Percentiles rank a stretch among this genome's conserved stretches.
These are phyloP conservation scores for Sebastes melanostomus DNA, from an alignment of 2,797 vertebrate species.

Conservation along the genomic window DNA sequence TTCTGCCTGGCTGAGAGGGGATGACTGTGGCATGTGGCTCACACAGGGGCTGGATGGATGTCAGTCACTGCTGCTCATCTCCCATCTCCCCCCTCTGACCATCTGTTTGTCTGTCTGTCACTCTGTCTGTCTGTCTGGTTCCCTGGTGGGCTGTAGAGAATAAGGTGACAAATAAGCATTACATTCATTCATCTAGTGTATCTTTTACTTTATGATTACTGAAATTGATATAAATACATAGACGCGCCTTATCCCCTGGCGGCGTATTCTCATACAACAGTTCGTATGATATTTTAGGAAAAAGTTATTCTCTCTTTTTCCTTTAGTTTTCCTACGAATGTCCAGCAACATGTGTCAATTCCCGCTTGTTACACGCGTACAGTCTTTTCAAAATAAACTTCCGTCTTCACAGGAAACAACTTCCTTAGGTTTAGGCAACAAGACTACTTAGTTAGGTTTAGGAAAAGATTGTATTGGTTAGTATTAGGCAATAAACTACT, in stretches of 20 bases:
- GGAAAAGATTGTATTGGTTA: too few species aligned
- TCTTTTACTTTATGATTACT: neutral
- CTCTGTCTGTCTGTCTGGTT: conserved; percentile 22
- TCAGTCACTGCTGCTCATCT: conserved; percentile 67
- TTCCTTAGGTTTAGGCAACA: too few species aligned
- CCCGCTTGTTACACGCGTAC: too few species aligned
- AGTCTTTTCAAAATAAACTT: too few species aligned
- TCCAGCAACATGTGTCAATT: too few species aligned
- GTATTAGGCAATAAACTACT: too few species aligned
- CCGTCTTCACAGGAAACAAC: too few species aligned
- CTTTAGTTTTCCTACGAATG: too few species aligned
- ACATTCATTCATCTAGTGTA: neutral
- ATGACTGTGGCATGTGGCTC: conserved; percentile 62
- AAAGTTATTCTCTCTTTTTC: too few species aligned
- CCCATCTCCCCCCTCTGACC: conserved; percentile 13
- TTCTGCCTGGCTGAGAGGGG: conserved; percentile 51
- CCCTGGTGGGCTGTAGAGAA: neutral
- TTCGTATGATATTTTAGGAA: too few species aligned
- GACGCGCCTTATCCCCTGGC: neutral
- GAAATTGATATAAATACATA: neutral
- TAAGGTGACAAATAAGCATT: neutral
- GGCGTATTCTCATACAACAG: too few species aligned
- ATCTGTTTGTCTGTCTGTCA: conserved; percentile 17
- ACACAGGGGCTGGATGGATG: conserved; percentile 48
- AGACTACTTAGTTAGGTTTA: too few species aligned